A percentile compares a stretch with the other conserved stretches of the same genome.
Evolutionary conservation across 2,888 invertebrate genomes (phyloP).

Genomic region (Rhyacophila evoluta): DNA sequence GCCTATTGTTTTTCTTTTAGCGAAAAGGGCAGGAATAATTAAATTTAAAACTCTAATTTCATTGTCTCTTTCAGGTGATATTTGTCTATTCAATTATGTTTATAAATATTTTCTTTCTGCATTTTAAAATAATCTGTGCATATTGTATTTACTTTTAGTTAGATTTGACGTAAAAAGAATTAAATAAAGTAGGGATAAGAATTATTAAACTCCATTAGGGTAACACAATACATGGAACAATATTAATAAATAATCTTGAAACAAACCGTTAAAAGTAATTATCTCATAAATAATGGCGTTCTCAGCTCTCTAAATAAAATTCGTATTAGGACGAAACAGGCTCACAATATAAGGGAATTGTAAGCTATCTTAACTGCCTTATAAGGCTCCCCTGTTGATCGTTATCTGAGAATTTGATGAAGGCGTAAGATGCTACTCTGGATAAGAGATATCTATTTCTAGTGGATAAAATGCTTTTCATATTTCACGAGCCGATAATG

Average conservation of each 20-base stretch:
- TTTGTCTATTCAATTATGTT: no score
- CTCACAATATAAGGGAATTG: constrained; percentile 28
- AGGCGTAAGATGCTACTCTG: constrained; percentile 28
- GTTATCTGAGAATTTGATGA: constrained; percentile 52
- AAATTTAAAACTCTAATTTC: no score
- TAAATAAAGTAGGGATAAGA: no score
- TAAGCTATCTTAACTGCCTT: constrained; percentile 41
- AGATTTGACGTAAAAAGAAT: no score
- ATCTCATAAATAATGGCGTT: constrained; percentile 10
- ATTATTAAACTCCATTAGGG: no score
- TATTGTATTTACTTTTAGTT: no score
- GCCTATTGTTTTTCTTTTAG: background rate
- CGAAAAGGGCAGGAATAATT: background rate
- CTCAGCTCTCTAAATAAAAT: constrained; percentile 25
- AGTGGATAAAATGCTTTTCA: constrained; percentile 39
- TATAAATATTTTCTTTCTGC: no score
- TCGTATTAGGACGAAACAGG: background rate
- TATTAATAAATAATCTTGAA: background rate
- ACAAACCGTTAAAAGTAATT: constrained; percentile 19
- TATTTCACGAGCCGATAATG: constrained; percentile 46
- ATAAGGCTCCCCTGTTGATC: constrained; percentile 52
- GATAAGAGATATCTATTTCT: constrained; percentile 21
- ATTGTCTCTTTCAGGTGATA: no score
- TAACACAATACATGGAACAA: no score
- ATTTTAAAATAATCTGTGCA: no score